Percentiles rank a stretch among this genome's conserved stretches.
Evolutionary conservation across 1,140 invertebrate genomes (phyloP).

Genomic region (Papilio helenus): DNA sequence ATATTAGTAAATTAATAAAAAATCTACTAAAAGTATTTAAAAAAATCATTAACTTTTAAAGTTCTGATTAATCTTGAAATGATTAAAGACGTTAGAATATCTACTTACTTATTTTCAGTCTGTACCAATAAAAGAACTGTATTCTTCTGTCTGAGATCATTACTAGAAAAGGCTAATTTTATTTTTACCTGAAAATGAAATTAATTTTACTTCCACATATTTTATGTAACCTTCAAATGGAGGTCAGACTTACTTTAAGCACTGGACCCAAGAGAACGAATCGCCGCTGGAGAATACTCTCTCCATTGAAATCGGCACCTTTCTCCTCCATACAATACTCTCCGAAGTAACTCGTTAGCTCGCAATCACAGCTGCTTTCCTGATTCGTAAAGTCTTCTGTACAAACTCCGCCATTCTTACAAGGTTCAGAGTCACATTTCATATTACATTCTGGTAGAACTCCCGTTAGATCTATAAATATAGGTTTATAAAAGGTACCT

Average conservation of each 20-base stretch:
- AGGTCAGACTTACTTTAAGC: slow-evolving; percentile 70
- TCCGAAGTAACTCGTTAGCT: slow-evolving; percentile 94
- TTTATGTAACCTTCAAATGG: not conserved
- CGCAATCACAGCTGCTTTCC: slow-evolving; percentile 93
- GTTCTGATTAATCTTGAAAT: too few relatives aligned
- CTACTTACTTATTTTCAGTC: slow-evolving; percentile 90
- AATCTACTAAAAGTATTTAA: too few relatives aligned
- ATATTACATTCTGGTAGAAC: slow-evolving; percentile 92
- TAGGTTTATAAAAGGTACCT: too few relatives aligned
- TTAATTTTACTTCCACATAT: not conserved
- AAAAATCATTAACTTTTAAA: too few relatives aligned
- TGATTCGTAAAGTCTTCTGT: slow-evolving; percentile 94
- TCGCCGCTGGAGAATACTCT: slow-evolving; percentile 90
- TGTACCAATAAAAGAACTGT: slow-evolving; percentile 90
- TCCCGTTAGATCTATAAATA: slow-evolving; percentile 83
- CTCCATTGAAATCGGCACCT: slow-evolving; percentile 93
- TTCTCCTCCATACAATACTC: slow-evolving; percentile 90
- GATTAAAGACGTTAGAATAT: too few relatives aligned
- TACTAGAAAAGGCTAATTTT: slow-evolving; percentile 92
- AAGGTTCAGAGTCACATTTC: slow-evolving; percentile 93
- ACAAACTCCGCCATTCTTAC: slow-evolving; percentile 94
- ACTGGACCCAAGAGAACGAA: slow-evolving; percentile 89
- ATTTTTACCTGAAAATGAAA: slow-evolving; percentile 86
- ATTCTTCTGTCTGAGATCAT: slow-evolving; percentile 88
- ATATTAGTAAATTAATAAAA: too few relatives aligned